Evolutionary conservation across 2,113 vertebrate genomes (phyloP).

Genomic region (Naja naja): DNA sequence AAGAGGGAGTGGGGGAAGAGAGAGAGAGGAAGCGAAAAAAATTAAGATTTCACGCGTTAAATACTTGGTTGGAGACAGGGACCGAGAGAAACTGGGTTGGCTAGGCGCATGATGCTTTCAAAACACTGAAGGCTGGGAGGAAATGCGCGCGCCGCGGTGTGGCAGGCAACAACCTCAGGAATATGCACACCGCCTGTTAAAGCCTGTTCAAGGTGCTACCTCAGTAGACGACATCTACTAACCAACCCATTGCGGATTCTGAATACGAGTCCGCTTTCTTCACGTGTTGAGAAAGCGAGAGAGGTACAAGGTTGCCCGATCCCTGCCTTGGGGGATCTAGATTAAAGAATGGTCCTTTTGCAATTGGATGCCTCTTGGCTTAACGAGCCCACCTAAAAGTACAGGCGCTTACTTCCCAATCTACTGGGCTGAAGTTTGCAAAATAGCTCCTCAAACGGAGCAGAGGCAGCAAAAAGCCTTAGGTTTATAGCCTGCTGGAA

Average conservation of each 20-base stretch:
- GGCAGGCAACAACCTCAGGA: neutral
- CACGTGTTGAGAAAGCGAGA: neutral
- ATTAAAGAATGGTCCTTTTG: neutral
- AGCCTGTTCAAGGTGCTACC: neutral
- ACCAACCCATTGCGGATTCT: too few relatives aligned
- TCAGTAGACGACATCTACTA: neutral
- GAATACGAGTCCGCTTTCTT: neutral
- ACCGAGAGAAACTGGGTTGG: neutral
- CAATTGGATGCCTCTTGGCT: neutral
- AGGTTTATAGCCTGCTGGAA: neutral
- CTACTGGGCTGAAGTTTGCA: neutral
- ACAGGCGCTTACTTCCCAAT: neutral
- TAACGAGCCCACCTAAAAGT: too few relatives aligned
- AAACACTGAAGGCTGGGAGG: neutral
- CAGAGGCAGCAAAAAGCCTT: too few relatives aligned
- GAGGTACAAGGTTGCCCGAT: too few relatives aligned
- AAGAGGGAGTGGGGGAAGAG: too few relatives aligned
- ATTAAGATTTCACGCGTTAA: conserved; percentile 2
- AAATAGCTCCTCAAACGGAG: neutral
- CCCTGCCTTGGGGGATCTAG: neutral
- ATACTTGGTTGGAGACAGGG: neutral
- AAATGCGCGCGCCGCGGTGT: neutral
- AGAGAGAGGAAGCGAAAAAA: neutral
- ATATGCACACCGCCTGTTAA: neutral
- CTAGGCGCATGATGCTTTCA: neutral